Evolutionary conservation across 1,140 invertebrate species (phyloP), one percentile per base, ranked within the genome.

Genomic region (Epicauta chinensis): DNA sequence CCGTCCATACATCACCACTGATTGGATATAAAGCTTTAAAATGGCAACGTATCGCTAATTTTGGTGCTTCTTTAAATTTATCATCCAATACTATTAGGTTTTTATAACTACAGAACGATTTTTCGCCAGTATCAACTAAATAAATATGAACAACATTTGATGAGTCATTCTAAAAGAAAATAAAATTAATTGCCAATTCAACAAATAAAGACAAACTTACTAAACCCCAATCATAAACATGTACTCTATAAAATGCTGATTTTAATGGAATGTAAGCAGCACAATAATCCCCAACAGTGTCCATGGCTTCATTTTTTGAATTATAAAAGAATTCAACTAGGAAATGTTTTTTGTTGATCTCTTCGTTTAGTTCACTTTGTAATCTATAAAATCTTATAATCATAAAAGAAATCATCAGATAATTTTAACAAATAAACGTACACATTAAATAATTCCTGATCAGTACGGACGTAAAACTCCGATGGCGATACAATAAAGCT

Each of bases 61-160:
- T 58, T 10, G 63, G 60, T 29, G 63, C 53, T 6, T 48, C 10
- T 30, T 44, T 9, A 7, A 62, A 39, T 14, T 62, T 54, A 39
- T 51, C 9, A 3, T 56, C 51, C 35, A 64, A 36, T n/a, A n/a
- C 15, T 31, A 43, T 48, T 6, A 64, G 48, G 23, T 55, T 39
- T 39, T 45, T 53, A 40, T 51, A 31, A 65, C 44, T 38, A 12
- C 38, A 52, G n/a, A 14, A 32, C 29, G 10, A 10, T 32, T 42
- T 53, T 15, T 56, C 55, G 0, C 62, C 62, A 45, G 51, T 60
- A 52, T 64, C 62, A 3, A 62, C 56, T 23, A 57, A 43, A 35
- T 56, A 44, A 11, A 62, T 45, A 10, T 53, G 15, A 2, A 64
- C 51, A 10, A 39, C 40, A 10, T 54, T 52, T 2, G 36, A 32